Conservation (phyloP, 2,113 vertebrate genomes). For the Hemichromis elongatus region DNA sequence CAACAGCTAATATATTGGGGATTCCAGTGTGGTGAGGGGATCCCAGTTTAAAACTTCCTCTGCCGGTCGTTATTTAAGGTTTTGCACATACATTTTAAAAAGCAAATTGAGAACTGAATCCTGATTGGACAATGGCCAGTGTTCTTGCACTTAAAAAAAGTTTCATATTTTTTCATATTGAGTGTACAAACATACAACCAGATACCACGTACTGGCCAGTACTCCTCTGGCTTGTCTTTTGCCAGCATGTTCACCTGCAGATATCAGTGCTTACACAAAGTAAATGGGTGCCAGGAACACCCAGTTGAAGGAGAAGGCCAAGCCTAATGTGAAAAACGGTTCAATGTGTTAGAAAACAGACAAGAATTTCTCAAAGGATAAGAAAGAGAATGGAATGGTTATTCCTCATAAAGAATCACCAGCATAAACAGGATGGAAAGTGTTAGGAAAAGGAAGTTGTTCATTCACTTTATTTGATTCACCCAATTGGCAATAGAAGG, state of each 20-base stretch:
- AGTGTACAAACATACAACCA: not conserved
- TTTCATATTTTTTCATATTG: not conserved
- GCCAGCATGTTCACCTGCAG: not conserved
- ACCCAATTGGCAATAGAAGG: not conserved
- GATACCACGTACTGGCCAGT: too few species aligned
- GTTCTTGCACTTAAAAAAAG: not conserved
- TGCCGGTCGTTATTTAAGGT: not conserved
- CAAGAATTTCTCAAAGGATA: not conserved
- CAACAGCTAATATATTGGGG: not conserved
- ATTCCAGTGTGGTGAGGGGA: not conserved
- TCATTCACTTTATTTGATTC: not conserved
- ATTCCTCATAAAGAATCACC: not conserved
- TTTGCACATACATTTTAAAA: not conserved
- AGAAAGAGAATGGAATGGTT: not conserved
- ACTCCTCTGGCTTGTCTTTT: not conserved
- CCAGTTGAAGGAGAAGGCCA: not conserved
- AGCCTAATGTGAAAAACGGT: not conserved
- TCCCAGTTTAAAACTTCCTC: not conserved
- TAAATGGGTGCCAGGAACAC: not conserved
- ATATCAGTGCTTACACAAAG: not conserved
- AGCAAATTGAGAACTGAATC: not conserved
- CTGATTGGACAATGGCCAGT: not conserved
- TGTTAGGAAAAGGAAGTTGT: not conserved
- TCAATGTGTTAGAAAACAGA: not conserved
- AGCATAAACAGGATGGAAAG: not conserved